phyloP scores from a whole-genome alignment of 2,113 vertebrate genomes.

The Esox niger region DNA sequence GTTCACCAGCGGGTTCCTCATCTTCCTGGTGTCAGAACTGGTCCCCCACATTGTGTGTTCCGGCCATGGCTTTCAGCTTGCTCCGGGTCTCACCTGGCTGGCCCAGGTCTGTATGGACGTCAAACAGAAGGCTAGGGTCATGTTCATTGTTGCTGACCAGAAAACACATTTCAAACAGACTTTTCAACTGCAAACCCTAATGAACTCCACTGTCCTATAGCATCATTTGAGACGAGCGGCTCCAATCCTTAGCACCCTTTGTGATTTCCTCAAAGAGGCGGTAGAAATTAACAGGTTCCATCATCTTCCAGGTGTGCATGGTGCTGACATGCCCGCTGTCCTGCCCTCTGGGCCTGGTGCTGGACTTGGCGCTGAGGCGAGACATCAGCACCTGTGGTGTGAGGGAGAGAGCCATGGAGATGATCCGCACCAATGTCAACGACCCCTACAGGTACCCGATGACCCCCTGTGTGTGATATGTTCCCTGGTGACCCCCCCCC shows the following conservation, averaged over 20 bases:
- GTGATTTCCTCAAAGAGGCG: too few species aligned
- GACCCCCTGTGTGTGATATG: background rate
- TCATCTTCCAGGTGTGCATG: constrained; percentile 69
- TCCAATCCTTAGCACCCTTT: too few species aligned
- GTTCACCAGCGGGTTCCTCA: constrained; percentile 74
- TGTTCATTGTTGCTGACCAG: too few species aligned
- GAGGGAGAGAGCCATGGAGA: constrained; percentile 81
- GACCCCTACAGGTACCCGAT: constrained; percentile 76
- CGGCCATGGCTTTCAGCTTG: constrained; percentile 79
- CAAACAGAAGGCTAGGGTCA: too few species aligned
- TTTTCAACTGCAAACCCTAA: too few species aligned
- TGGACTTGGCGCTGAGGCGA: constrained; percentile 74
- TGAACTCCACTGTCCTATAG: too few species aligned
- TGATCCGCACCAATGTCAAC: constrained; percentile 78
- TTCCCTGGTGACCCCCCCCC: background rate
- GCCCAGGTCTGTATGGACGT: constrained; percentile 78
- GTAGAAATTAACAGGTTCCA: too few species aligned
- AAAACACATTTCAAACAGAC: too few species aligned
- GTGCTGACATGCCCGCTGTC: constrained; percentile 81
- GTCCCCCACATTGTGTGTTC: constrained; percentile 82
- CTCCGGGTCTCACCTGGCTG: constrained; percentile 77
- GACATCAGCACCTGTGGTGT: constrained; percentile 76
- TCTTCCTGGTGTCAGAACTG: constrained; percentile 82
- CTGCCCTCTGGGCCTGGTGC: constrained; percentile 79
- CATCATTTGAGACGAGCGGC: too few species aligned